phyloP scores from a whole-genome alignment of 2,888 invertebrate genomes.

The Heliothis peltigera region DNA sequence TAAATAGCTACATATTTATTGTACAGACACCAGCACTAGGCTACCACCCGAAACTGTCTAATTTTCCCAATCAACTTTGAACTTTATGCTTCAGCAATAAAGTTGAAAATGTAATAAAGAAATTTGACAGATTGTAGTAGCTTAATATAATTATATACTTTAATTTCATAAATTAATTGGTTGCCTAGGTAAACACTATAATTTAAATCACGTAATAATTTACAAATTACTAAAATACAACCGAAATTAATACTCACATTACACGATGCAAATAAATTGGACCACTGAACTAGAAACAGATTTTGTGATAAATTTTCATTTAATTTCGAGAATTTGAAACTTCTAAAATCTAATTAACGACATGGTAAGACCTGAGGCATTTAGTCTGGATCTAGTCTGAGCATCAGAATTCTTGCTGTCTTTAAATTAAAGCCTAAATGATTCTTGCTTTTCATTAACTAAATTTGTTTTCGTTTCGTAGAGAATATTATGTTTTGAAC shows the following conservation, averaged over 20 bases:
- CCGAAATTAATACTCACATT: conserved; percentile 3
- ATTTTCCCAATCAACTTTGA: too few species aligned
- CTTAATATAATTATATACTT: too few species aligned
- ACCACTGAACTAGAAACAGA: conserved; percentile 20
- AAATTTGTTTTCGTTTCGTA: conserved; percentile 5
- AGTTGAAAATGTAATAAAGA: too few species aligned
- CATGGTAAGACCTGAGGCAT: conserved; percentile 19
- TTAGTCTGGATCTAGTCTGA: conserved; percentile 10
- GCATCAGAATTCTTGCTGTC: conserved; percentile 13
- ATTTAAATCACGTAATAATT: not conserved
- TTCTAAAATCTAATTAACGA: conserved; percentile 48
- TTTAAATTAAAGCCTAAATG: conserved; percentile 13
- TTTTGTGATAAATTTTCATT: conserved; percentile 11
- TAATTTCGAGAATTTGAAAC: conserved; percentile 18
- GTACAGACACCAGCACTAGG: too few species aligned
- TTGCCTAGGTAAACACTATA: not conserved
- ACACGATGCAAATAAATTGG: conserved; percentile 8
- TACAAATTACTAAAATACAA: not conserved
- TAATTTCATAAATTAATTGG: not conserved
- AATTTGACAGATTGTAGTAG: too few species aligned
- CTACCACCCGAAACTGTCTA: too few species aligned
- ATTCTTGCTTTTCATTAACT: conserved; percentile 17
- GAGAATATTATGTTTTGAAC: not conserved
- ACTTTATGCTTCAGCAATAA: too few species aligned
- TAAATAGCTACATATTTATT: too few species aligned